A percentile compares a stretch with the other conserved stretches of the same genome.
phyloP scores from a whole-genome alignment of 2,888 invertebrate species.

The Drosophila ochracea region DNA sequence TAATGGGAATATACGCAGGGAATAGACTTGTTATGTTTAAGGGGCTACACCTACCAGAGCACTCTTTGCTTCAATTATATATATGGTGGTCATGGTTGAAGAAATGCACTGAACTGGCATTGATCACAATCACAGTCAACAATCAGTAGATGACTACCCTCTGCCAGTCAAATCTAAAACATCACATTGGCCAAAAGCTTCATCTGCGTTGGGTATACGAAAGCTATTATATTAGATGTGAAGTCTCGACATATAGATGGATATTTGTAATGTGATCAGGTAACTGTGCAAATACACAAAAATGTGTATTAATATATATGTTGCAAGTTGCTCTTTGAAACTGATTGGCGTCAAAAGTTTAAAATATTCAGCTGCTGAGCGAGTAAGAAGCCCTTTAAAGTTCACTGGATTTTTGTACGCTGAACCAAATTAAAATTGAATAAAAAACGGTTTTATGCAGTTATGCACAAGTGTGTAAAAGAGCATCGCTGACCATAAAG shows the following conservation, averaged over 20 bases:
- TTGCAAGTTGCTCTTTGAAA: not conserved
- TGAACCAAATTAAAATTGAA: not conserved
- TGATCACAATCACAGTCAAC: not conserved
- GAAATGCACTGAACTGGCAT: not conserved
- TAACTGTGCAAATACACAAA: not conserved
- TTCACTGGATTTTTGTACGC: not conserved
- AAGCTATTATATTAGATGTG: not conserved
- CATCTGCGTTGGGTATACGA: not conserved
- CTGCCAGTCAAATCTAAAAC: not conserved
- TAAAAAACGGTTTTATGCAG: not conserved
- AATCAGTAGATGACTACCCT: not conserved
- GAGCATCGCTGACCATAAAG: not conserved
- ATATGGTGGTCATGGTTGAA: not conserved
- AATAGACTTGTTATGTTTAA: not conserved
- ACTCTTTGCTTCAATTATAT: not conserved
- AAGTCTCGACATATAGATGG: not conserved
- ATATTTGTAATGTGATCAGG: not conserved
- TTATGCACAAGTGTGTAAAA: not conserved
- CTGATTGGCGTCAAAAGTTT: constrained; percentile 11
- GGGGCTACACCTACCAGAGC: not conserved
- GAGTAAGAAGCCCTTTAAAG: constrained; percentile 9
- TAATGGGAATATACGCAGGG: not conserved
- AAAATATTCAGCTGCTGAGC: constrained; percentile 8
- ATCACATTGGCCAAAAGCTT: not conserved
- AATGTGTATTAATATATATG: not conserved